Evolutionary conservation across 1,140 invertebrate species (phyloP), one percentile per base, ranked within the genome.

Genomic region (Neocloeon triangulifer): DNA sequence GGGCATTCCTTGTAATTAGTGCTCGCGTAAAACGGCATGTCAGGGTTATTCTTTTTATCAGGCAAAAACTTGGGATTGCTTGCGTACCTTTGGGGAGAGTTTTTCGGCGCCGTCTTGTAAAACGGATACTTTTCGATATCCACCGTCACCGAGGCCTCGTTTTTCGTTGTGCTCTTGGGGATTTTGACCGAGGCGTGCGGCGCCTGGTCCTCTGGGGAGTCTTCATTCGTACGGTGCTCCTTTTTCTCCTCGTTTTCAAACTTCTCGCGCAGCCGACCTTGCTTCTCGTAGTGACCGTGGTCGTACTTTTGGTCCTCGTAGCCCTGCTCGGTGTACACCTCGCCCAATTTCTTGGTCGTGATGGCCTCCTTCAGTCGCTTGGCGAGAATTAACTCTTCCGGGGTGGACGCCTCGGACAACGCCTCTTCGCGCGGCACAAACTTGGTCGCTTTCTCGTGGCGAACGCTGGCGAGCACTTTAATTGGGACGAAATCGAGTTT

Each of bases 261-360:
- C 40, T 71, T 68, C 28, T 68, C 57, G 46, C 27, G 15, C 14
- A 29, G 19, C 10, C 27, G 14, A 1, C 69, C 71, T 37, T 70
- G 60, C 40, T 72, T 69, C 29, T 68, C 57, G 46, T 69, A 69
- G 19, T 69, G 72, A 8, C 59, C 73, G 42, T 79, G 74, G 46
- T 79, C 73, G 41, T 79, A 79, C 5, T 63, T 72, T 1, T 63
- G 58, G 49, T 79, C 73, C 51, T 76, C 72, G 38, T 74, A 77
- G 1, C 74, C 74, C 55, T 79, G 72, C 51, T 79, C 74, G 4
- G 67, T 66, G 41, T 77, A 79, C 5, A 76, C 60, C 2, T 41
- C 39, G 31, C 13, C 19, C 9, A 34, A 19, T 26, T 73, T 76
- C n/a, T 62, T 61, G 39, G 70, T 67, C 28, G 62, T 68, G 0